Evolutionary conservation across 2,888 invertebrate genomes (phyloP).

Genomic region (Drosophila prolongata): DNA sequence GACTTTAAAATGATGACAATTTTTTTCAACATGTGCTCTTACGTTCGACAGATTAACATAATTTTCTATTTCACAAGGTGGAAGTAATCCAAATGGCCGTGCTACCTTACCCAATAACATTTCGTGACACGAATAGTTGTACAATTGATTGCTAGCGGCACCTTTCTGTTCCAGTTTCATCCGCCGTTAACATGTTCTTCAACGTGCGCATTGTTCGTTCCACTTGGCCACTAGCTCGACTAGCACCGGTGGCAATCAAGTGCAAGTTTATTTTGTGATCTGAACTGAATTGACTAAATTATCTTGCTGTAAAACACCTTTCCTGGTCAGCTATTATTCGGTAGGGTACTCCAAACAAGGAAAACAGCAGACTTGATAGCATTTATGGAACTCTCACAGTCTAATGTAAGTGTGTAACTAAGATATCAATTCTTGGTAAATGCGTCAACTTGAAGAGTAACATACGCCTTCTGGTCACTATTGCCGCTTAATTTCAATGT

Average conservation of each 20-base stretch:
- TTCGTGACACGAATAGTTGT: constrained; percentile 20
- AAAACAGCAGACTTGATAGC: neutral
- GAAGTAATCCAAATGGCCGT: constrained; percentile 31
- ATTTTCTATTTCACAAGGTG: constrained; percentile 28
- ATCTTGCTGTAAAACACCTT: no score
- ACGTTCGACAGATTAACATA: constrained; percentile 21
- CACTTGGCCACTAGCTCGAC: constrained; percentile 22
- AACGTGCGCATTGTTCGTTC: constrained; percentile 23
- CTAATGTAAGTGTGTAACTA: neutral
- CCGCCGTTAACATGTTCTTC: constrained; percentile 26
- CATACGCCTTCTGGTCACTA: constrained; percentile 1
- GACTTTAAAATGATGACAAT: constrained; percentile 20
- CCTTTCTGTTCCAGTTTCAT: constrained; percentile 13
- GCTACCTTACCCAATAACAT: constrained; percentile 26
- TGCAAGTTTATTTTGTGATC: constrained; percentile 2
- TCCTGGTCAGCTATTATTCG: no score
- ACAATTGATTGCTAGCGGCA: constrained; percentile 36
- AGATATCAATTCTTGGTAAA: no score
- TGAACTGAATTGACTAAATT: no score
- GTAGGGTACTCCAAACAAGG: no score
- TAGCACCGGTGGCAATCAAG: constrained; percentile 27
- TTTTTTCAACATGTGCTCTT: constrained; percentile 20
- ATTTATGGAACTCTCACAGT: constrained; percentile 1
- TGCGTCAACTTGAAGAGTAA: neutral
- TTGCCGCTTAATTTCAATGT: neutral